phyloP scores from a whole-genome alignment of 2,113 vertebrate genomes.

The Puntigrus tetrazona region DNA sequence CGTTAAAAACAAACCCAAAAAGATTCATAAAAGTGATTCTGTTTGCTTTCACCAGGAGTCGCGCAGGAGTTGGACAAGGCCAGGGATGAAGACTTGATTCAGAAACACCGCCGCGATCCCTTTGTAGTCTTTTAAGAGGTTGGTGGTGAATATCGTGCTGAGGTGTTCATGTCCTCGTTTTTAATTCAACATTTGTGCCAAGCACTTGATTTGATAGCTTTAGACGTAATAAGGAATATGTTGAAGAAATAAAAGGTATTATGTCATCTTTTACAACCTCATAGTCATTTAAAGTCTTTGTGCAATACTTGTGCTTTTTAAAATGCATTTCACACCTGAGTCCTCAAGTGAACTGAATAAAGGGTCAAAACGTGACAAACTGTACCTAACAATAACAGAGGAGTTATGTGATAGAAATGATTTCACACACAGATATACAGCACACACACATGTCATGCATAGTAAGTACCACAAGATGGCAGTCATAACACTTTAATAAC shows the following conservation, averaged over 20 bases:
- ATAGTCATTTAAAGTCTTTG: not conserved
- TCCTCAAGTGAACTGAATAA: not conserved
- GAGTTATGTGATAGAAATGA: no score
- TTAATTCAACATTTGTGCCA: conserved; percentile 10
- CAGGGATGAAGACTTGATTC: no score
- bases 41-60: no score
- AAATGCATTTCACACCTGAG: not conserved
- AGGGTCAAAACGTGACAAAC: not conserved
- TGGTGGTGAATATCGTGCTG: not conserved
- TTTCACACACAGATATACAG: not conserved
- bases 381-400: no score
- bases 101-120: not conserved
- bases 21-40: no score
- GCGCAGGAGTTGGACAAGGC: conserved; percentile 90
- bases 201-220: conserved; percentile 2
- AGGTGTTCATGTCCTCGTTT: not conserved
- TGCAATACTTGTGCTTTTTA: not conserved
- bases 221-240: not conserved
- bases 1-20: no score
- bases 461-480: not conserved
- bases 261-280: not conserved
- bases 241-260: conserved; percentile 19
- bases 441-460: not conserved
- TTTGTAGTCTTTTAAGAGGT: not conserved
- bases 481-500: not conserved